Conservation (phyloP, 1,140 invertebrate species). For the Formica selysi region DNA sequence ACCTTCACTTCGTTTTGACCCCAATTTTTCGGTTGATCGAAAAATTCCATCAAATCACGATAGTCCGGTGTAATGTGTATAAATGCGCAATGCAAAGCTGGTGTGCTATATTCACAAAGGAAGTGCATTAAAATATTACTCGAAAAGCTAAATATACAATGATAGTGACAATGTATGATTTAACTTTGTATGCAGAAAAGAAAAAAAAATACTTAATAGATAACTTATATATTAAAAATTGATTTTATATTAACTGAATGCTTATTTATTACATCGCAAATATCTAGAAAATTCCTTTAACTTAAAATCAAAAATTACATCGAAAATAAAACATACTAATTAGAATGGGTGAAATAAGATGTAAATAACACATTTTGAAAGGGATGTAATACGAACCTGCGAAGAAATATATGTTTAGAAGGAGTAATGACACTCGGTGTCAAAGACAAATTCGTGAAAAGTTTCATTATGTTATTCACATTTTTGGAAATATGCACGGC, state of each 20-base stretch:
- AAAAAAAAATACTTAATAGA: not conserved
- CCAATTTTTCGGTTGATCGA: conserved; percentile 96
- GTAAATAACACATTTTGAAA: conserved; percentile 34
- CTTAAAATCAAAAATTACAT: not conserved
- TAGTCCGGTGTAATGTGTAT: conserved; percentile 84
- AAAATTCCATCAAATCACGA: conserved; percentile 94
- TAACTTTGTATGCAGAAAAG: not conserved
- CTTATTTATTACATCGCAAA: not conserved
- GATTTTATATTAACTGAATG: not conserved
- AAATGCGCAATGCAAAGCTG: conserved; percentile 25
- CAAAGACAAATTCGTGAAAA: conserved; percentile 77
- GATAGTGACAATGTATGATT: not conserved
- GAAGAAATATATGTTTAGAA: not conserved
- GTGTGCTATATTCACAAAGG: conserved; percentile 17
- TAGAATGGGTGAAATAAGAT: not conserved
- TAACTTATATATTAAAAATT: too few relatives aligned
- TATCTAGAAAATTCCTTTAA: not conserved
- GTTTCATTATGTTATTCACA: conserved; percentile 77
- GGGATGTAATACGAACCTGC: conserved; percentile 52
- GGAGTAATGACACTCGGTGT: conserved; percentile 10
- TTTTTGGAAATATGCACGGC: conserved; percentile 63
- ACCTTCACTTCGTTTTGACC: conserved; percentile 91
- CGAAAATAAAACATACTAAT: not conserved
- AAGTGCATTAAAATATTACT: not conserved
- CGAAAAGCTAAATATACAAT: not conserved